Evolutionary conservation across 2,888 invertebrate species (phyloP).

Genomic region (Aphidoletes aphidimyza): DNA sequence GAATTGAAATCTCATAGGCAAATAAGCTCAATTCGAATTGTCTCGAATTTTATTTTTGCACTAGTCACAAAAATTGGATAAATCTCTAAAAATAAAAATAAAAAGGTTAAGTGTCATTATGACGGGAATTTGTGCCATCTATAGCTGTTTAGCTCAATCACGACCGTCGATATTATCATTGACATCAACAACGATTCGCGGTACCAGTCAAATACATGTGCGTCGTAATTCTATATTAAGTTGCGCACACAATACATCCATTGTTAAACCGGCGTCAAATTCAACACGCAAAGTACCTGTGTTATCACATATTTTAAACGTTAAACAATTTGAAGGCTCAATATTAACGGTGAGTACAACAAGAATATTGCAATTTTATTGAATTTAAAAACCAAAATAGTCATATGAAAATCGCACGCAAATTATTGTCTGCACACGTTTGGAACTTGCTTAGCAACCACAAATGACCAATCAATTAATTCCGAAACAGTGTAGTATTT

Average conservation of each 20-base stretch:
- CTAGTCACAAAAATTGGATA: background rate
- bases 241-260: background rate
- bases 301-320: background rate
- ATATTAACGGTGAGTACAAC: background rate
- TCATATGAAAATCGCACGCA: no score
- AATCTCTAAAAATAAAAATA: background rate
- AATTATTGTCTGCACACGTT: no score
- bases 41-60: no score
- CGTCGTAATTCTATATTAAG: background rate
- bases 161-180: background rate
- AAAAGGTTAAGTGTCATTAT: background rate
- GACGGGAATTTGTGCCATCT: slow-evolving; percentile 41
- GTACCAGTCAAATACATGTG: slow-evolving; percentile 6
- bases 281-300: background rate
- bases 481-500: no score
- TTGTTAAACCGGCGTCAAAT: background rate
- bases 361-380: background rate
- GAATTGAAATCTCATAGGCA: background rate
- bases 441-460: no score
- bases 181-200: background rate
- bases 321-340: background rate
- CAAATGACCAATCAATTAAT: no score
- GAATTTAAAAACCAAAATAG: no score
- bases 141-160: slow-evolving; percentile 36
- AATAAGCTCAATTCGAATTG: background rate